Evolutionary conservation across 2,113 vertebrate species (phyloP).

Genomic region (Hirundichthys speculiger): DNA sequence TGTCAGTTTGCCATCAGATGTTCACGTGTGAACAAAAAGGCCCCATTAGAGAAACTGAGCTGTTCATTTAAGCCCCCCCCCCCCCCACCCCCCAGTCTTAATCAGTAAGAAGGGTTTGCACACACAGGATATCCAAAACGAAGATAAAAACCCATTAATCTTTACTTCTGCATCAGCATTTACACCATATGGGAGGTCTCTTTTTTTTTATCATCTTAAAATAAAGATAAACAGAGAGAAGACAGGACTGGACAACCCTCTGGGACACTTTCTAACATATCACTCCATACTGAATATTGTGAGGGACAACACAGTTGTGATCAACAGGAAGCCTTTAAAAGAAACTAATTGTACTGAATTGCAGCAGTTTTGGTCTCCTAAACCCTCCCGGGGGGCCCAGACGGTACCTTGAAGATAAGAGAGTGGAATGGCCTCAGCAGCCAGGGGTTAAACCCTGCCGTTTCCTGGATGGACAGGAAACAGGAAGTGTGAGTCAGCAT

Average conservation of each 20-base stretch:
- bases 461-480: conserved; percentile 78
- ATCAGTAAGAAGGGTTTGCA: not conserved
- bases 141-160: not conserved
- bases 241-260: not conserved
- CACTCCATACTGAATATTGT: not conserved
- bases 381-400: conserved; percentile 40
- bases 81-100: too few relatives aligned
- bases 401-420: conserved; percentile 70
- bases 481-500: conserved; percentile 80
- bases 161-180: not conserved
- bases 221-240: not conserved
- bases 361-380: conserved; percentile 22
- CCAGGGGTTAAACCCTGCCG: conserved; percentile 60
- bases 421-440: conserved; percentile 43
- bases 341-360: conserved; percentile 18
- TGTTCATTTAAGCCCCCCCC: too few relatives aligned
- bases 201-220: not conserved
- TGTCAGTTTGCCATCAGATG: too few relatives aligned
- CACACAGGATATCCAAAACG: not conserved
- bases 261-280: not conserved
- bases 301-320: not conserved
- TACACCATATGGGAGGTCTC: not conserved
- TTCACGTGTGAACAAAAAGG: too few relatives aligned
- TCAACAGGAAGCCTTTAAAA: conserved; percentile 44
- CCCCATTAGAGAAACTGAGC: too few relatives aligned